Conservation (phyloP, 2,888 invertebrate species). For the Parapristionchus giblindavisi region DNA sequence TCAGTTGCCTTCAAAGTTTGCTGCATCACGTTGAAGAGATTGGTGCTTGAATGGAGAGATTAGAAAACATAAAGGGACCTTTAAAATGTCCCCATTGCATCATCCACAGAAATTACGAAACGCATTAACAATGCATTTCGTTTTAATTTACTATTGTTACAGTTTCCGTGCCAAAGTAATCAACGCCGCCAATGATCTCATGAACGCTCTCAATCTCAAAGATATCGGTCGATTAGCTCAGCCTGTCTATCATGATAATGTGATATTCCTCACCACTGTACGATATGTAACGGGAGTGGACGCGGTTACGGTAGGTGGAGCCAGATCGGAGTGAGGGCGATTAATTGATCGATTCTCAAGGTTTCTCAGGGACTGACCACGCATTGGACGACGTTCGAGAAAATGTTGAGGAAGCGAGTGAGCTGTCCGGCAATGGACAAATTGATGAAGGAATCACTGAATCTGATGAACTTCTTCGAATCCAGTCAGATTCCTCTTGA, state of each 20-base stretch:
- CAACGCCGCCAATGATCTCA: slow-evolving; percentile 90
- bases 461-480: slow-evolving; percentile 79
- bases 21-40: no score
- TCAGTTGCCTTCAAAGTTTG: no score
- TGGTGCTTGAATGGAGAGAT: no score
- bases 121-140: slow-evolving; percentile 1
- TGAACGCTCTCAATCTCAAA: slow-evolving; percentile 81
- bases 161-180: slow-evolving; percentile 78
- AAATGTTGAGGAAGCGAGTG: slow-evolving; percentile 78
- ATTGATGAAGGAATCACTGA: slow-evolving; percentile 86
- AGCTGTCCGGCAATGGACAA: slow-evolving; percentile 78
- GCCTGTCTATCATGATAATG: slow-evolving; percentile 85
- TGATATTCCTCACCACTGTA: slow-evolving; percentile 88
- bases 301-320: neutral
- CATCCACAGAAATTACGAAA: no score
- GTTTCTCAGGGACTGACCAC: slow-evolving; percentile 83
- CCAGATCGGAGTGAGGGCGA: neutral
- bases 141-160: slow-evolving; percentile 18
- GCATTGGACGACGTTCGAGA: slow-evolving; percentile 88
- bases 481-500: slow-evolving; percentile 84
- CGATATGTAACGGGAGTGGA: slow-evolving; percentile 75
- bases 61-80: neutral
- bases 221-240: slow-evolving; percentile 94
- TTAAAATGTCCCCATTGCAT: no score
- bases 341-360: neutral